These are phyloP conservation scores for Bathynomus jamesi DNA, from an alignment of 1,140 invertebrate species.

Conservation along the genomic window DNA sequence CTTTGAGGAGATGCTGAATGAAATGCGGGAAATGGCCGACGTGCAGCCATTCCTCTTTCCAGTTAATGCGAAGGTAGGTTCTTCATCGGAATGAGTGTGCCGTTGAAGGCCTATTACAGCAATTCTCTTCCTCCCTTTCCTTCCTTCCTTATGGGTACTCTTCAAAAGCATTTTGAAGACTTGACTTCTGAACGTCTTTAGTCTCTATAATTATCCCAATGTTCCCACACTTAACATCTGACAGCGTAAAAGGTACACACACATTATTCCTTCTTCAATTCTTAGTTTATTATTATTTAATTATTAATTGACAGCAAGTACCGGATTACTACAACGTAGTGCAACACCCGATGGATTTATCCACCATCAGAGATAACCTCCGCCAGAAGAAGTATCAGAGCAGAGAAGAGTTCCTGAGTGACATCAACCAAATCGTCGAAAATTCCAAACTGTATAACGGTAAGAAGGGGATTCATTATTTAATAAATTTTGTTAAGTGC, in stretches of 20 bases:
- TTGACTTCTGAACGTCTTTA: no score
- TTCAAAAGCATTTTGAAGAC: no score
- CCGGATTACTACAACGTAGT: constrained; percentile 92
- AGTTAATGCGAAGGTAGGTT: constrained; percentile 76
- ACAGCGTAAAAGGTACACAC: no score
- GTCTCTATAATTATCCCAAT: no score
- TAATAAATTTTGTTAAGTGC: no score
- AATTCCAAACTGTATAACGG: constrained; percentile 93
- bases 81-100: neutral
- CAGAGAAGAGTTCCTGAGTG: constrained; percentile 85
- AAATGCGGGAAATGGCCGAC: constrained; percentile 85
- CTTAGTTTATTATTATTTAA: no score
- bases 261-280: no score
- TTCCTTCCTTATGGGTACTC: neutral
- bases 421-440: constrained; percentile 92
- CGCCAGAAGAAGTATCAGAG: constrained; percentile 87
- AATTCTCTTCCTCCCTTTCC: neutral
- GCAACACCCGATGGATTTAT: constrained; percentile 90
- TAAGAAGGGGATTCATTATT: no score
- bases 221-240: no score
- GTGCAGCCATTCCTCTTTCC: constrained; percentile 88
- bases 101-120: neutral
- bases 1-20: constrained; percentile 85
- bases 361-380: constrained; percentile 88
- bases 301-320: no score